Evolutionary conservation across 1,140 invertebrate genomes (phyloP).

Genomic region (Mesaphorura yosii): DNA sequence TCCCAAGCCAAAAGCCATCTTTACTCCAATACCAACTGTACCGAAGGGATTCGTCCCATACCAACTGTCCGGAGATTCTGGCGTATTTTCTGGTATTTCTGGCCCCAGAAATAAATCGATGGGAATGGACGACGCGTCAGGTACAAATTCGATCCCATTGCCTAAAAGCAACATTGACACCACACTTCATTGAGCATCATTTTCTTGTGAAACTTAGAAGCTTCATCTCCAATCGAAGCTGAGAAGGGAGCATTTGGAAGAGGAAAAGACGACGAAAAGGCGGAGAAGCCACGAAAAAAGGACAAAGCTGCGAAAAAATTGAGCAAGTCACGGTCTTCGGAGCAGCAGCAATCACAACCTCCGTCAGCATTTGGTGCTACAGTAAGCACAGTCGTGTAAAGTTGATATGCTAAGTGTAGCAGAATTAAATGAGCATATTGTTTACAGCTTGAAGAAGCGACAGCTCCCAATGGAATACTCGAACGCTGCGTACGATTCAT

Average conservation of each 20-base stretch:
- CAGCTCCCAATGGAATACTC: conserved; percentile 44
- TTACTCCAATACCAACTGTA: conserved; percentile 32
- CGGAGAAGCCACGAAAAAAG: conserved; percentile 22
- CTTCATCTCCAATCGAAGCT: conserved; percentile 29
- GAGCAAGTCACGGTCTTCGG: conserved; percentile 30
- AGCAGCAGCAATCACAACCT: conserved; percentile 40
- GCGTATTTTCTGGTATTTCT: conserved; percentile 25
- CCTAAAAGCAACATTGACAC: no score
- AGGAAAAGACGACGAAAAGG: conserved; percentile 8
- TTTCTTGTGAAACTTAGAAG: conserved; percentile 22
- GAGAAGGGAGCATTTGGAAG: conserved; percentile 29
- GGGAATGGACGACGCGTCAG: conserved; percentile 31
- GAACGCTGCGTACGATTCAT: conserved; percentile 92
- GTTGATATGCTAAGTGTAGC: not conserved
- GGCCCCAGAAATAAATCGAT: conserved; percentile 27
- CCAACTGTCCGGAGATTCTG: conserved; percentile 27
- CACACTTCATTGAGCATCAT: not conserved
- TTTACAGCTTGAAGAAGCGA: conserved; percentile 30
- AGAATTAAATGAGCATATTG: conserved; percentile 8
- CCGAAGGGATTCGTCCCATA: conserved; percentile 30
- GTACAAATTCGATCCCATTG: conserved; percentile 15
- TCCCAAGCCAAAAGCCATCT: conserved; percentile 29
- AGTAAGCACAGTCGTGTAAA: conserved; percentile 17
- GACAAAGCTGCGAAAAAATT: conserved; percentile 35
- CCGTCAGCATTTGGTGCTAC: conserved; percentile 26